Conservation (phyloP, 2,888 invertebrate genomes). For the Epistrophella euchroma region DNA sequence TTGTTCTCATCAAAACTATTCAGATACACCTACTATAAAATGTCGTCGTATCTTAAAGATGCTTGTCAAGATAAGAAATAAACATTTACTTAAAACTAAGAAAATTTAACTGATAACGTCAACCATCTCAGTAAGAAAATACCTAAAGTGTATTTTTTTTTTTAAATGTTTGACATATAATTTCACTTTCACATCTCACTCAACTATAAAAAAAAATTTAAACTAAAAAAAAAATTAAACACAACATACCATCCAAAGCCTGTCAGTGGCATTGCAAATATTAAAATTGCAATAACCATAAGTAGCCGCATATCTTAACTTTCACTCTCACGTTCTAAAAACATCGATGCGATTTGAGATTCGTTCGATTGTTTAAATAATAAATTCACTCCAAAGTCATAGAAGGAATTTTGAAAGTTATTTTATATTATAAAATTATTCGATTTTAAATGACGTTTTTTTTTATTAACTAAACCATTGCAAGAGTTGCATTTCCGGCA, state of each 20-base stretch:
- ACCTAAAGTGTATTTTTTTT: conserved; percentile 1
- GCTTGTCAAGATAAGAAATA: conserved; percentile 53
- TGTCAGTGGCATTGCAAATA: conserved; percentile 94
- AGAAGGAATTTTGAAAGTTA: conserved; percentile 1
- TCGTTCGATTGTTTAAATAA: conserved; percentile 19
- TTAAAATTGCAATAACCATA: conserved; percentile 92
- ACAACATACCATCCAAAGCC: conserved; percentile 94
- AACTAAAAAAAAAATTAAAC: background rate
- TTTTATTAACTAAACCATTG: background rate
- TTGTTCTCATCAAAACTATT: conserved; percentile 44
- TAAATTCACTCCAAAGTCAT: background rate
- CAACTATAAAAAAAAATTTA: background rate
- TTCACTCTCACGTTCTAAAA: conserved; percentile 72
- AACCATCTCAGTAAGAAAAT: conserved; percentile 6
- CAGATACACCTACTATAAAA: background rate
- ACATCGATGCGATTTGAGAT: conserved; percentile 70
- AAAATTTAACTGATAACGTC: conserved; percentile 59
- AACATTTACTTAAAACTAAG: conserved; percentile 51
- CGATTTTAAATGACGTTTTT: background rate
- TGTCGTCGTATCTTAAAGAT: conserved; percentile 33
- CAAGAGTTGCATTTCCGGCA: background rate
- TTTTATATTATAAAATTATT: background rate
- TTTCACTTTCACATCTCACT: conserved; percentile 16
- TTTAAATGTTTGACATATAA: background rate
- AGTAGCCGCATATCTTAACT: conserved; percentile 88